phyloP scores from a whole-genome alignment of 2,113 vertebrate genomes.

The Prolemur simus region DNA sequence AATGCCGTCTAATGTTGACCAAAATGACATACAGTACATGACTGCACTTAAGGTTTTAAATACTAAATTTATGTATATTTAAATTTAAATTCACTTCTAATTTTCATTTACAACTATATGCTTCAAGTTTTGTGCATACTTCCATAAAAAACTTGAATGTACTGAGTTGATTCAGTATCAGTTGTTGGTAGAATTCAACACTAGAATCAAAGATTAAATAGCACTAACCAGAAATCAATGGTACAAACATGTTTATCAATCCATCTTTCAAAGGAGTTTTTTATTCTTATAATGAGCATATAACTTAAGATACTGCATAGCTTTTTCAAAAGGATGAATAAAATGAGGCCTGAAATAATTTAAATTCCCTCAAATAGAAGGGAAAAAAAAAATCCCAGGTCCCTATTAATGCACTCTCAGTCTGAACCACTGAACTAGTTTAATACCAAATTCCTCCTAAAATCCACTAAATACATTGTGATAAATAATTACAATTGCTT shows the following conservation, averaged over 20 bases:
- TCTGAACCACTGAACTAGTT: neutral
- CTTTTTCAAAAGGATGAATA: slow-evolving; percentile 32
- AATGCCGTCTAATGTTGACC: neutral
- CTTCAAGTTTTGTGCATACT: slow-evolving; percentile 1
- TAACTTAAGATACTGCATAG: neutral
- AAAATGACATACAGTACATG: neutral
- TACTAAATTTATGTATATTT: neutral
- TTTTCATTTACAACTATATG: slow-evolving; percentile 38
- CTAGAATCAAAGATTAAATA: slow-evolving; percentile 54
- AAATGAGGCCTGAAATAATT: slow-evolving; percentile 43
- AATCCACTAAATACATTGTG: neutral
- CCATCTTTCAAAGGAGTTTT: slow-evolving; percentile 62
- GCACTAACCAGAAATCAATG: slow-evolving; percentile 58
- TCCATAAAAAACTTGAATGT: slow-evolving; percentile 38
- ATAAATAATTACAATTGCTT: slow-evolving; percentile 17
- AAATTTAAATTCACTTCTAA: neutral
- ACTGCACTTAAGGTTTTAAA: neutral
- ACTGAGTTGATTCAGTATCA: slow-evolving; percentile 1
- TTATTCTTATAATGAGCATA: slow-evolving; percentile 37
- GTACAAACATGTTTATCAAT: slow-evolving; percentile 60
- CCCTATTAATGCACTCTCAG: neutral
- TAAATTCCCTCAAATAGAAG: neutral
- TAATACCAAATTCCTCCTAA: neutral
- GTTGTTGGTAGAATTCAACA: slow-evolving; percentile 42
- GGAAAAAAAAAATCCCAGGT: neutral